Conservation (phyloP, 1,140 invertebrate genomes). For the Drosophila sucinea region DNA sequence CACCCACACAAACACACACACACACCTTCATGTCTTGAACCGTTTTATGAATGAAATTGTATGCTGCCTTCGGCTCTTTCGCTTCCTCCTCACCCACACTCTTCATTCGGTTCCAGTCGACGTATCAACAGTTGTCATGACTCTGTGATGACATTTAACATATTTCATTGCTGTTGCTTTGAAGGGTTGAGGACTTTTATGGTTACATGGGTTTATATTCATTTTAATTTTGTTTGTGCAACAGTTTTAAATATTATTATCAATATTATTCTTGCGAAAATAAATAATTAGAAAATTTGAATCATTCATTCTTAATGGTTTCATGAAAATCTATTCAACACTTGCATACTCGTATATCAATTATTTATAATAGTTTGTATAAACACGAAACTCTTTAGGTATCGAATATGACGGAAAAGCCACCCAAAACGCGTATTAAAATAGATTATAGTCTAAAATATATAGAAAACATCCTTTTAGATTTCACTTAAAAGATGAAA, state of each 20-base stretch:
- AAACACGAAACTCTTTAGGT: no score
- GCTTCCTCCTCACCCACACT: not conserved
- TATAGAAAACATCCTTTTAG: no score
- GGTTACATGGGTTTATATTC: not conserved
- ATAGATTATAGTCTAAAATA: no score
- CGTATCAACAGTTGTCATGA: slow-evolving; percentile 22
- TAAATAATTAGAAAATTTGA: no score
- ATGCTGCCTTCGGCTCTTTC: not conserved
- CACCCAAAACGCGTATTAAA: no score
- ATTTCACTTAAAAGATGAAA: no score
- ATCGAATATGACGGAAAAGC: no score
- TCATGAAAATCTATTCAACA: no score
- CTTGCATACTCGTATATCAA: no score
- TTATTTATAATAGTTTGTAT: no score
- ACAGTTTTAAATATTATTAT: not conserved
- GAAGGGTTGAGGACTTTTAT: not conserved
- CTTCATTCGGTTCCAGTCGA: not conserved
- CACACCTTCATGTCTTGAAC: slow-evolving; percentile 11
- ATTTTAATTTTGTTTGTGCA: not conserved
- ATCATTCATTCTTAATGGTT: no score
- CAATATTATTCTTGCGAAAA: no score
- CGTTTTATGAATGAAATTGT: slow-evolving; percentile 67
- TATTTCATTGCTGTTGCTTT: not conserved
- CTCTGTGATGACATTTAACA: slow-evolving; percentile 10
- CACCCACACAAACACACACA: slow-evolving; percentile 16